Base-by-base conservation (phyloP, 2,113 vertebrate genomes). In the Ailurus styani region DNA sequence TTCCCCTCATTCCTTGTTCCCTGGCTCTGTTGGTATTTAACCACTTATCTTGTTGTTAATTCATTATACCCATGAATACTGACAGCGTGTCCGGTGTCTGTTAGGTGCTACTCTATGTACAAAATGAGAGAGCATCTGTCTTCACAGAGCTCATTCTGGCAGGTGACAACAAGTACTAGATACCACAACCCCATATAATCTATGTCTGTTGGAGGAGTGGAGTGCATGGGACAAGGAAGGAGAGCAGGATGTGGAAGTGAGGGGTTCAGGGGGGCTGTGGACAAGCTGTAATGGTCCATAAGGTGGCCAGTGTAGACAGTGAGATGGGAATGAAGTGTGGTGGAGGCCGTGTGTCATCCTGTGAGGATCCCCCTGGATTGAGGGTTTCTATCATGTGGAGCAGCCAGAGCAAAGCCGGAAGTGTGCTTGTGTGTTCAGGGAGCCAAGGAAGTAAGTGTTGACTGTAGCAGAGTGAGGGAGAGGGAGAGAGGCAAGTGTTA, bases 71-170 rank as follows among this genome's bases (percentile, higher is more conserved):
- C 18, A 15, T 2, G 13, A 37, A 11, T 60, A 60, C 13, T 68
- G 17, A 37, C 34, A 75, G 10, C 20, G 21, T 54, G 31, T 37
- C 1, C 0, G 10, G 23, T 34, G 0, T 10, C 31, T 47, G 17
- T n/a, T 4, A 29, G 27, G 7, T 23, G 57, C 34, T 84, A 18
- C 37, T 86, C 70, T 34, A 10, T 25, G 25, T 66, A 55, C 18
- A 40, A 11, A 64, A 7, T 55, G 54, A n/a, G 15, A 77, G 20
- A 20, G 23, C 47, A 5, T 8, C 42, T 14, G 1, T 47, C 17
- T 55, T 37, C 20, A 4, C 2, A 50, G 45, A 55, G 31, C 25
- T 40, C 47, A 3, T 29, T n/a, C 17, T 45, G 3, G 7, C 15
- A 52, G 54, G 54, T 20, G 52, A 12, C 1, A 1, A 17, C 5